Percentiles rank a stretch among this genome's conserved stretches.
Evolutionary conservation across 2,113 vertebrate species (phyloP).

Genomic region (Centropus unirufus): DNA sequence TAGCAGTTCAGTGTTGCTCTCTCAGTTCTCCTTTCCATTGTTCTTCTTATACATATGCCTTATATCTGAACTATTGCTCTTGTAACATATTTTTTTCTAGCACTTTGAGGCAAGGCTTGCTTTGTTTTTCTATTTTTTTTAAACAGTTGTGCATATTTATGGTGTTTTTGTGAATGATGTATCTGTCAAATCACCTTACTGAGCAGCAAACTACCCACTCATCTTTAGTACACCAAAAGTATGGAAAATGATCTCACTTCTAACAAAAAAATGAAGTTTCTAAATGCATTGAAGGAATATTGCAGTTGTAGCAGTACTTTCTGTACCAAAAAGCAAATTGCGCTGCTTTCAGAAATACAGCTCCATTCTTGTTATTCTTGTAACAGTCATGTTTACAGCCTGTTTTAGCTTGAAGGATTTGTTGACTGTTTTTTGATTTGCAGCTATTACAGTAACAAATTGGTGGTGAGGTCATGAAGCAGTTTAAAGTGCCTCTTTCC

Average conservation of each 20-base stretch:
- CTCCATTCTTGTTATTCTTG: neutral
- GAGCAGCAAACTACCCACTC: slow-evolving; percentile 5
- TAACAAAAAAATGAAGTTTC: neutral
- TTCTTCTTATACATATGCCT: neutral
- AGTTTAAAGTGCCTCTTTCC: neutral
- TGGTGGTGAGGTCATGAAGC: neutral
- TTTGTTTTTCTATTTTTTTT: neutral
- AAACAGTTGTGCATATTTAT: neutral
- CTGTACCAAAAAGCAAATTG: neutral
- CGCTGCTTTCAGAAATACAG: neutral
- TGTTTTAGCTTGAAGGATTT: slow-evolving; percentile 27
- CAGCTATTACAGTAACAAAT: slow-evolving; percentile 40
- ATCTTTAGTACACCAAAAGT: neutral
- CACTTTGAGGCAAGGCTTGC: neutral
- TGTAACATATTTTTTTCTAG: neutral
- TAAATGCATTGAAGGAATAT: rapidly evolving
- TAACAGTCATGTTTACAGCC: neutral
- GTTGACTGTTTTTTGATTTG: slow-evolving; percentile 33
- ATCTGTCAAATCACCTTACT: slow-evolving; percentile 11
- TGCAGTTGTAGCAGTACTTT: neutral
- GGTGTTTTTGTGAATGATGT: neutral
- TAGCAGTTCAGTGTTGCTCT: neutral
- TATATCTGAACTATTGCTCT: neutral
- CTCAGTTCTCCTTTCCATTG: neutral
- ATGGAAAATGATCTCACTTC: neutral